Percentiles rank a stretch among this genome's conserved stretches.
Conservation (phyloP, 2,113 vertebrate genomes). For the Phycodurus eques region DNA sequence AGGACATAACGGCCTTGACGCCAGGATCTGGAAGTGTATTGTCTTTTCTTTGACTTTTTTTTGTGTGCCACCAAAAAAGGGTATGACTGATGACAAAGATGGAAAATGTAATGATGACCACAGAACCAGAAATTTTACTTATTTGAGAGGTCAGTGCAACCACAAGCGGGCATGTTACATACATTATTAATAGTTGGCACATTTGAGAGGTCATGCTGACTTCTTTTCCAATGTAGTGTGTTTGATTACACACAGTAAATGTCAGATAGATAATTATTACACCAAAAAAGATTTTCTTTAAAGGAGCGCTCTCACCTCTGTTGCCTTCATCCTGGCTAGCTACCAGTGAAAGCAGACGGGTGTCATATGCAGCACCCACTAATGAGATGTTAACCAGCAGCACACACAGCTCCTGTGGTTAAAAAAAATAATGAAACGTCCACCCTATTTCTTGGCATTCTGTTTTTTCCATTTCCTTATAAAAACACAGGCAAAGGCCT, state of each 20-base stretch:
- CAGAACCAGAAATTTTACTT: neutral
- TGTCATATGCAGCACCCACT: slow-evolving; percentile 46
- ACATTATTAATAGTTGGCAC: neutral
- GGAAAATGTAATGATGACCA: neutral
- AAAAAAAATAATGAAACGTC: slow-evolving; percentile 36
- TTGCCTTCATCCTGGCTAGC: slow-evolving; percentile 27
- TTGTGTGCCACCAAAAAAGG: no score
- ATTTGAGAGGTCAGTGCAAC: neutral
- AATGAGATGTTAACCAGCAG: slow-evolving; percentile 53
- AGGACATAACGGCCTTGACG: neutral
- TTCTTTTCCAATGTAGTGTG: neutral
- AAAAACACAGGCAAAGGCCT: slow-evolving; percentile 17
- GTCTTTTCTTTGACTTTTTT: no score
- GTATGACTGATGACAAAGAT: neutral
- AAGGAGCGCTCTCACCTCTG: slow-evolving; percentile 9
- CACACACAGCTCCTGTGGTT: slow-evolving; percentile 44
- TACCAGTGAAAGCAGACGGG: slow-evolving; percentile 32
- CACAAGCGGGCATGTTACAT: no score
- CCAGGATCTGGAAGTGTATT: neutral
- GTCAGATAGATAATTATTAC: slow-evolving; percentile 42
- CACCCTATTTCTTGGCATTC: slow-evolving; percentile 8
- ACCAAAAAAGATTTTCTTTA: slow-evolving; percentile 13
- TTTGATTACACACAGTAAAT: slow-evolving; percentile 16
- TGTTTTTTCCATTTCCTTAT: slow-evolving; percentile 17
- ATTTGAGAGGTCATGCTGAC: neutral